These are phyloP conservation scores for Lasioglossum calceatum DNA, from an alignment of 2,888 invertebrate genomes.

Conservation along the genomic window DNA sequence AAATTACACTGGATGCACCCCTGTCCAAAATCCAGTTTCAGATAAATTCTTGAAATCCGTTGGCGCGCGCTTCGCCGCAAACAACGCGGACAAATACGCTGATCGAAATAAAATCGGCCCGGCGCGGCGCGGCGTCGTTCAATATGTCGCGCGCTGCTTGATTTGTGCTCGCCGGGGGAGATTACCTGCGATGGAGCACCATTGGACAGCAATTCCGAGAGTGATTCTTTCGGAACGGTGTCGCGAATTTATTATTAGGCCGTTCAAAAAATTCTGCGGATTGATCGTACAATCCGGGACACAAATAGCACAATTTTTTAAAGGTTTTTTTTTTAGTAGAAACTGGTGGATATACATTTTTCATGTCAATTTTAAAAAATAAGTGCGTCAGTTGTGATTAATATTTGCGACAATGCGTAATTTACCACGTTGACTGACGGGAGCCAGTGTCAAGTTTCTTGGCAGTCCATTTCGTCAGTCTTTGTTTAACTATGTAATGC, in stretches of 20 bases:
- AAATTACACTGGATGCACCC: constrained; percentile 33
- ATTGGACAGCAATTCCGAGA: not conserved
- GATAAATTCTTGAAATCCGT: constrained; percentile 46
- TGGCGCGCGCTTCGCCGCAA: constrained; percentile 1
- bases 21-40: constrained; percentile 39
- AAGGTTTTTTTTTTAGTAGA: too few species aligned
- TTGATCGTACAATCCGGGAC: too few species aligned
- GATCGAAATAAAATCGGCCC: constrained; percentile 30
- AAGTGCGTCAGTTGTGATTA: too few species aligned
- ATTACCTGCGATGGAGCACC: constrained; percentile 3
- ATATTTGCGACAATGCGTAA: too few species aligned
- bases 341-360: too few species aligned
- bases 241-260: not conserved
- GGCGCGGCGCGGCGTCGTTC: not conserved
- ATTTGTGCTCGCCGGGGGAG: not conserved
- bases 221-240: constrained; percentile 2
- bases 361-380: too few species aligned
- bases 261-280: not conserved
- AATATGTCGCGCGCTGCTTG: not conserved
- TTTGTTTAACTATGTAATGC: too few species aligned
- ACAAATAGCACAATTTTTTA: too few species aligned
- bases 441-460: too few species aligned
- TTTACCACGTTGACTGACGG: too few species aligned
- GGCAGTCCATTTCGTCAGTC: too few species aligned
- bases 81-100: constrained; percentile 22